phyloP scores from a whole-genome alignment of 2,797 vertebrate genomes.

The Megalops cyprinoides region DNA sequence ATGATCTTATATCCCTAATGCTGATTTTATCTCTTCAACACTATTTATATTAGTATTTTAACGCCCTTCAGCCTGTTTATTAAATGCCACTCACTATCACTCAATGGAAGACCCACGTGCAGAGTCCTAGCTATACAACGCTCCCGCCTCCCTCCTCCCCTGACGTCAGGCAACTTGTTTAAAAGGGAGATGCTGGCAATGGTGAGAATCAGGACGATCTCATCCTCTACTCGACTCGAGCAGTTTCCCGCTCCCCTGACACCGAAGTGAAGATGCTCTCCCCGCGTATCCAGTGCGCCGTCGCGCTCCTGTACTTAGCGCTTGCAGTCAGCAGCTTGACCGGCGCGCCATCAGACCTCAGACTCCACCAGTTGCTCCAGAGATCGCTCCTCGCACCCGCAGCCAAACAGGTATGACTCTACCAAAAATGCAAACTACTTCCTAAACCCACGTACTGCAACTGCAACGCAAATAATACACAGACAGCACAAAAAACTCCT shows the following conservation, averaged over 20 bases:
- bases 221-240: background rate
- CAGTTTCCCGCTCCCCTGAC: background rate
- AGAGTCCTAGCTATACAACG: slow-evolving; percentile 27
- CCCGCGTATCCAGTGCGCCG: slow-evolving; percentile 80
- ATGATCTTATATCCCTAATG: too few species aligned
- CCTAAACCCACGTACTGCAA: too few species aligned
- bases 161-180: slow-evolving; percentile 84
- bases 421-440: background rate
- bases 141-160: slow-evolving; percentile 64
- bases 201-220: slow-evolving; percentile 34
- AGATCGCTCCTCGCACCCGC: slow-evolving; percentile 82
- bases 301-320: slow-evolving; percentile 82
- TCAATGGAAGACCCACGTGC: slow-evolving; percentile 28
- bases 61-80: too few species aligned
- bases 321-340: slow-evolving; percentile 81
- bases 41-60: too few species aligned
- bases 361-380: slow-evolving; percentile 89
- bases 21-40: too few species aligned
- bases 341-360: slow-evolving; percentile 83
- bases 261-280: slow-evolving; percentile 74
- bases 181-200: slow-evolving; percentile 67
- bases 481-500: too few species aligned
- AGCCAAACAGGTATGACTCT: slow-evolving; percentile 79
- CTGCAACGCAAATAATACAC: too few species aligned
- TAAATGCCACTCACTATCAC: slow-evolving; percentile 52